Percentiles rank a stretch among this genome's conserved stretches.
phyloP scores from a whole-genome alignment of 2,113 vertebrate species.

The Platysteira castanea region DNA sequence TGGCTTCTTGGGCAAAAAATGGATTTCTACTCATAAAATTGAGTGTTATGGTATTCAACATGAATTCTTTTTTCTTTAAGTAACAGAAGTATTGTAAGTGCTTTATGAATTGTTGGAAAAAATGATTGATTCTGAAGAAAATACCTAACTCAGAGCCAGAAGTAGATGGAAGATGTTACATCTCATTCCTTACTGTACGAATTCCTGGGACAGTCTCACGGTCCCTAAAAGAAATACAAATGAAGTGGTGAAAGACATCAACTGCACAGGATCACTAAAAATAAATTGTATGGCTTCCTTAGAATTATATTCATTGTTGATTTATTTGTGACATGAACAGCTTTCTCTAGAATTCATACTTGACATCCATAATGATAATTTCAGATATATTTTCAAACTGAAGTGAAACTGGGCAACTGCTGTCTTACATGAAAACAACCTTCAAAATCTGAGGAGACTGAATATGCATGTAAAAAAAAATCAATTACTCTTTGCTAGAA shows the following conservation, averaged over 20 bases:
- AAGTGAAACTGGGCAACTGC: not conserved
- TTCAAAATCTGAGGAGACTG: not conserved
- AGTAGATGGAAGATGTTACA: not conserved
- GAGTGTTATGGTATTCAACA: not conserved
- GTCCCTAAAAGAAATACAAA: not conserved
- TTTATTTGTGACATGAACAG: not conserved
- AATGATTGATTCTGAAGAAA: not conserved
- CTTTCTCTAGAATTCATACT: not conserved
- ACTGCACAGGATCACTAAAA: not conserved
- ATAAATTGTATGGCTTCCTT: not conserved
- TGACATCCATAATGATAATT: not conserved
- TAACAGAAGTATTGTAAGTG: not conserved
- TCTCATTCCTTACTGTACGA: not conserved
- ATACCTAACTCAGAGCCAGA: not conserved
- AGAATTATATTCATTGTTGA: not conserved
- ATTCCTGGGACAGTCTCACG: not conserved
- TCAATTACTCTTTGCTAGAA: not conserved
- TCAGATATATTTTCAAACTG: not conserved
- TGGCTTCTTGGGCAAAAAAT: not conserved
- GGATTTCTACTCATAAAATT: not conserved
- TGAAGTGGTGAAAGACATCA: not conserved
- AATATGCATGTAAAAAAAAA: not conserved
- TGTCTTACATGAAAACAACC: not conserved
- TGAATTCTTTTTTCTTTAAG: not conserved
- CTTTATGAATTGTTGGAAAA: not conserved